These are phyloP conservation scores for Dipodomys spectabilis DNA, from an alignment of 2,113 vertebrate species.

Conservation along the genomic window DNA sequence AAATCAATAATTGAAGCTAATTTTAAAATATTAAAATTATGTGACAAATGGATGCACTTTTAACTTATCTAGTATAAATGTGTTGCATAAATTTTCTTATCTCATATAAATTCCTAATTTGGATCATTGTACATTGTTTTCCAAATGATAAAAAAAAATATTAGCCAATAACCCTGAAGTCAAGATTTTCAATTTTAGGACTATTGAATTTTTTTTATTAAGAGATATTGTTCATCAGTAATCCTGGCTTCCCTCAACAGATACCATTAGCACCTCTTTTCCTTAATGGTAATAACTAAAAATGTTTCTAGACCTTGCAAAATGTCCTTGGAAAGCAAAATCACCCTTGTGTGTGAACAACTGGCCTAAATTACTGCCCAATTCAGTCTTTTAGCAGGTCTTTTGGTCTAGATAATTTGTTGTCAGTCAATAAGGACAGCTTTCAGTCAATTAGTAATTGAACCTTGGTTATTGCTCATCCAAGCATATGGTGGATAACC, in stretches of 20 bases:
- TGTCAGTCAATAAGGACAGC: not conserved
- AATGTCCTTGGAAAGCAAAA: constrained; percentile 5
- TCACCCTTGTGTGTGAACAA: not conserved
- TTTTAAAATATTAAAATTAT: constrained; percentile 28
- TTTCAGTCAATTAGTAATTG: constrained; percentile 4
- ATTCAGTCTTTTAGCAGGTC: not conserved
- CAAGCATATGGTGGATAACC: not conserved
- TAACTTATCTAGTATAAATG: constrained; percentile 22
- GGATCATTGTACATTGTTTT: constrained; percentile 10
- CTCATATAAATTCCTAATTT: not conserved
- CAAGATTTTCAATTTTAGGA: not conserved
- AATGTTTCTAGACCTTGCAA: not conserved
- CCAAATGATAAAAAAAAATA: not conserved
- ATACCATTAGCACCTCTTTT: constrained; percentile 1
- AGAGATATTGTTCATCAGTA: not conserved
- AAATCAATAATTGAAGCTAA: not conserved
- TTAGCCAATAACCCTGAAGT: not conserved
- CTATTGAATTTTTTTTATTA: not conserved
- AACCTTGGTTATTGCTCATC: constrained; percentile 38
- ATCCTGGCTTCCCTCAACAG: not conserved
- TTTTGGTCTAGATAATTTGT: constrained; percentile 30
- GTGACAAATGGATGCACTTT: not conserved
- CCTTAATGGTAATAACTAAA: constrained; percentile 1
- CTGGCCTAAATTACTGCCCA: not conserved
- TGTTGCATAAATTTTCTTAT: not conserved